phyloP scores from a whole-genome alignment of 2,797 vertebrate genomes.

The Kryptolebias ocellatus region DNA sequence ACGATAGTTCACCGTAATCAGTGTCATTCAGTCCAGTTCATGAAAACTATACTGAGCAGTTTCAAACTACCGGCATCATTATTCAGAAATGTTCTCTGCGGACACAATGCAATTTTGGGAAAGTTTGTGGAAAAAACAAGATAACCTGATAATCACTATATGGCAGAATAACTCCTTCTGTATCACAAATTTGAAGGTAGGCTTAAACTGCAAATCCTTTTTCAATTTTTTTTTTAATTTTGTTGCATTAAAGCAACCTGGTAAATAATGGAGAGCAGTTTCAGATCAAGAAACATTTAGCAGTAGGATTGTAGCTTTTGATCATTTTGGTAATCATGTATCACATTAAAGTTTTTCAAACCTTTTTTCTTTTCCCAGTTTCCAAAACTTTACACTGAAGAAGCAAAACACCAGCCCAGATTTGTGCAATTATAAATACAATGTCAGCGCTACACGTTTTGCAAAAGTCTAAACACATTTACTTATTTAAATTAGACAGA shows the following conservation, averaged over 20 bases:
- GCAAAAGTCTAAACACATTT: too few relatives aligned
- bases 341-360: too few relatives aligned
- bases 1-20: constrained; percentile 34
- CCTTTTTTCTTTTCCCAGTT: too few relatives aligned
- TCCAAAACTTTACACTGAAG: too few relatives aligned
- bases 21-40: constrained; percentile 26
- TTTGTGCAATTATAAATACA: too few relatives aligned
- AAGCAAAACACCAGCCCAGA: too few relatives aligned
- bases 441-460: too few relatives aligned
- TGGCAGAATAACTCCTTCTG: too few relatives aligned
- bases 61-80: constrained; percentile 9
- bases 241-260: constrained; percentile 2
- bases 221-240: neutral
- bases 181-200: neutral
- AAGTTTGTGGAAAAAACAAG: neutral
- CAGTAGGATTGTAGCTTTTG: too few relatives aligned
- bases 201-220: neutral
- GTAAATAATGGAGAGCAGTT: neutral
- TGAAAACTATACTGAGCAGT: constrained; percentile 15
- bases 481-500: too few relatives aligned
- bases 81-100: neutral
- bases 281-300: too few relatives aligned
- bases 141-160: neutral
- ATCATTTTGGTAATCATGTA: too few relatives aligned
- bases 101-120: neutral